Conservation (phyloP, 2,888 invertebrate species). For the Thysanoteuthis rhombus region DNA sequence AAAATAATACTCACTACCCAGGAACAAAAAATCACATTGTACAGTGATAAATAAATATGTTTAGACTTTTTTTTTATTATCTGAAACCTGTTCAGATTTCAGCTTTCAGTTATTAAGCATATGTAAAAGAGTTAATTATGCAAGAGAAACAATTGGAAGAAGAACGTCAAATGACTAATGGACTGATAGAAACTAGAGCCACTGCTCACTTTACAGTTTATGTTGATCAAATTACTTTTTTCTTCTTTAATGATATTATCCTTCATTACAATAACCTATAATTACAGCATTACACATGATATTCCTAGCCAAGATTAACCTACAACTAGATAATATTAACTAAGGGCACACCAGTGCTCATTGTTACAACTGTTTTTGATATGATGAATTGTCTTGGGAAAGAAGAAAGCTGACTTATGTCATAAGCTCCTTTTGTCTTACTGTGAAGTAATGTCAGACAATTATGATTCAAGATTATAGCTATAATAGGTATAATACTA, state of each 20-base stretch:
- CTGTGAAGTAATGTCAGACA: no score
- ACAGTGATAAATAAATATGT: no score
- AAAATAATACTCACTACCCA: no score
- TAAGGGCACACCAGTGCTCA: not conserved
- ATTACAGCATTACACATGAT: not conserved
- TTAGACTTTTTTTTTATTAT: no score
- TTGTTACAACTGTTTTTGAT: no score
- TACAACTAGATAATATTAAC: not conserved
- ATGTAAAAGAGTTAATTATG: not conserved
- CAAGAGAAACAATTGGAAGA: not conserved
- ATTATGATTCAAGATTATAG: no score
- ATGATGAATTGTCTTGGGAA: no score
- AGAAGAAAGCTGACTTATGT: no score
- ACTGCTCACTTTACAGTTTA: not conserved
- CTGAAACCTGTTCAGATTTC: not conserved
- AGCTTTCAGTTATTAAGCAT: not conserved
- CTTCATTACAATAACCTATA: slow-evolving; percentile 12
- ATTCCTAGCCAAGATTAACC: not conserved
- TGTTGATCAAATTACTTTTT: not conserved
- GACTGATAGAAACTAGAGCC: not conserved
- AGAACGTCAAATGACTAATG: not conserved
- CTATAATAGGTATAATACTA: no score
- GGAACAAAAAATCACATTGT: no score
- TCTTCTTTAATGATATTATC: not conserved
- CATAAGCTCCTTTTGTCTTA: no score